Evolutionary conservation across 1,140 invertebrate species (phyloP).

Genomic region (Panagrolaimus sp.): DNA sequence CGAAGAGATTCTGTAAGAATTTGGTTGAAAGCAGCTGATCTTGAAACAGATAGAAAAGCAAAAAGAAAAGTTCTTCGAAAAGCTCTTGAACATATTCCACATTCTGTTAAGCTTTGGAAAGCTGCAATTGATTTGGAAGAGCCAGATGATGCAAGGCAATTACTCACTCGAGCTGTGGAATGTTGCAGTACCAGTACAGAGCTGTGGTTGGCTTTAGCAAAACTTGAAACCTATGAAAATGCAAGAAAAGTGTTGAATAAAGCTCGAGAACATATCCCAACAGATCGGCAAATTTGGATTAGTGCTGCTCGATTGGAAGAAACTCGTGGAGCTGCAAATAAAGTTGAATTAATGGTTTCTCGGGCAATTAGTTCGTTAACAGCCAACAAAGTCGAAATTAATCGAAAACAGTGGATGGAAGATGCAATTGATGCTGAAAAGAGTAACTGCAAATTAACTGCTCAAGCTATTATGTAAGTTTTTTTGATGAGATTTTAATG

Average conservation of each 20-base stretch:
- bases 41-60: slow-evolving; percentile 88
- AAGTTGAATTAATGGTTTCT: slow-evolving; percentile 49
- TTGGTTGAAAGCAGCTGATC: slow-evolving; percentile 95
- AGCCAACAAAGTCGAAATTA: slow-evolving; percentile 95
- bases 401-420: slow-evolving; percentile 95
- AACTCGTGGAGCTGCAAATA: slow-evolving; percentile 50
- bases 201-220: slow-evolving; percentile 91
- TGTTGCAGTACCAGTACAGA: slow-evolving; percentile 86
- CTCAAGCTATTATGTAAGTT: slow-evolving; percentile 91
- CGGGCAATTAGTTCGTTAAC: slow-evolving; percentile 79
- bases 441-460: slow-evolving; percentile 82
- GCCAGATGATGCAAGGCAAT: slow-evolving; percentile 89
- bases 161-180: slow-evolving; percentile 91
- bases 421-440: slow-evolving; percentile 97
- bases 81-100: slow-evolving; percentile 93
- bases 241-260: slow-evolving; percentile 93
- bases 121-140: slow-evolving; percentile 88
- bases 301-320: slow-evolving; percentile 92
- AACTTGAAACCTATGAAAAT: slow-evolving; percentile 94
- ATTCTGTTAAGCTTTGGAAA: slow-evolving; percentile 97
- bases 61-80: slow-evolving; percentile 84
- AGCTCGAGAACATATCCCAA: slow-evolving; percentile 95
- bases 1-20: slow-evolving; percentile 74
- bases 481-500: too few relatives aligned
- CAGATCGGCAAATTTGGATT: slow-evolving; percentile 73